phyloP scores from a whole-genome alignment of 2,888 invertebrate genomes.

The Nemotelus pantherinus region DNA sequence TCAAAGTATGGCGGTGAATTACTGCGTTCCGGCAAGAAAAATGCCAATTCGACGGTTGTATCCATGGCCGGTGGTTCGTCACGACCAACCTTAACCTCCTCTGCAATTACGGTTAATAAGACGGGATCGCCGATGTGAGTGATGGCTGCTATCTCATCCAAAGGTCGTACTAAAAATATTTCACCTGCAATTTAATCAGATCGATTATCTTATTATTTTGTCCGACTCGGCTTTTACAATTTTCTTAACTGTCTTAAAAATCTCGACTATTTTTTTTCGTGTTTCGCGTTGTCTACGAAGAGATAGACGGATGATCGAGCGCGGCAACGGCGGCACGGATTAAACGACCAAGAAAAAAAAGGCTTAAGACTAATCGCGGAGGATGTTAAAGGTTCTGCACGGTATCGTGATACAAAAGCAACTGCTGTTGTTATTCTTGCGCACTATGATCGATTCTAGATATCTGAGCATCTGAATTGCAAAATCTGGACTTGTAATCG shows the following conservation, averaged over 20 bases:
- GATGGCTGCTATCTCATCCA: conserved; percentile 82
- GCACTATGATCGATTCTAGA: conserved; percentile 35
- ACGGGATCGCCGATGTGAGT: conserved; percentile 86
- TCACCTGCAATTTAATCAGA: conserved; percentile 68
- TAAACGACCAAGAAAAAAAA: too few species aligned
- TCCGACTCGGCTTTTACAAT: conserved; percentile 36
- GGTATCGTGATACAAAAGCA: conserved; percentile 29
- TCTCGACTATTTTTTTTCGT: conserved; percentile 17
- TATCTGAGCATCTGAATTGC: background rate
- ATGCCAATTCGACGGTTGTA: conserved; percentile 82
- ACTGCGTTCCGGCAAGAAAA: conserved; percentile 80
- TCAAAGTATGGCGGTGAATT: conserved; percentile 83
- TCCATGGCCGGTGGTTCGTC: conserved; percentile 83
- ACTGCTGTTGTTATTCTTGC: background rate
- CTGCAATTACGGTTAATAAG: conserved; percentile 83
- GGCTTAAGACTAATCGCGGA: conserved; percentile 24
- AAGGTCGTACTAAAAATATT: conserved; percentile 74
- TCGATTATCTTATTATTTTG: conserved; percentile 45
- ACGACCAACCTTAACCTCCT: conserved; percentile 80
- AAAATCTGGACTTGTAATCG: conserved; percentile 24
- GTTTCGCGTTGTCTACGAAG: background rate
- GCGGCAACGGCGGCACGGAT: too few species aligned
- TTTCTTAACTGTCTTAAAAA: conserved; percentile 39
- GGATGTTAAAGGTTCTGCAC: conserved; percentile 40
- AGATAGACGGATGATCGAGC: background rate